A percentile compares a stretch with the other conserved stretches of the same genome.
phyloP scores from a whole-genome alignment of 1,140 invertebrate species.

The Microplitis demolitor region DNA sequence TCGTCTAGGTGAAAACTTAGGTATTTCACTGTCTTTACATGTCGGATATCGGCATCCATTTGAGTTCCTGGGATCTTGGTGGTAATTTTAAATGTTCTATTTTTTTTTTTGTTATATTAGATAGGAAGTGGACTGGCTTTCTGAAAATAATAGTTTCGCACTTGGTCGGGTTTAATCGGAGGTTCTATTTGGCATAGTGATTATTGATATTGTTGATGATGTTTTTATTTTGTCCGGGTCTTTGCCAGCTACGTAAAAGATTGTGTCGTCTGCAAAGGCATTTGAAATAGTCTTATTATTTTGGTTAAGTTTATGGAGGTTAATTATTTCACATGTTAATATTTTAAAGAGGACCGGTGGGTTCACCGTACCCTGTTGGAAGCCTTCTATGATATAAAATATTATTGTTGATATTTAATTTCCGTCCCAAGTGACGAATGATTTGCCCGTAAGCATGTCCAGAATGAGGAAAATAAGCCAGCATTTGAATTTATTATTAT shows the following conservation, averaged over 20 bases:
- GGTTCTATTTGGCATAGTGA: neutral
- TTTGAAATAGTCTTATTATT: too few relatives aligned
- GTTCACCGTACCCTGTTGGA: slow-evolving; percentile 22
- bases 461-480: neutral
- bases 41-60: neutral
- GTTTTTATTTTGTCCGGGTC: too few relatives aligned
- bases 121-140: neutral
- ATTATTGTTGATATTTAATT: neutral
- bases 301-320: too few relatives aligned
- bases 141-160: neutral
- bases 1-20: neutral
- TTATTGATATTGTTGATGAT: too few relatives aligned
- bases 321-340: too few relatives aligned
- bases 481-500: slow-evolving; percentile 11
- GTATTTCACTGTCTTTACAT: slow-evolving; percentile 8
- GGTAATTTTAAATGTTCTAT: neutral
- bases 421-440: slow-evolving; percentile 12
- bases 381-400: neutral
- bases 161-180: neutral
- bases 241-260: too few relatives aligned
- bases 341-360: slow-evolving; percentile 26
- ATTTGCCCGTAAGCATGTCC: slow-evolving; percentile 14
- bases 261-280: too few relatives aligned
- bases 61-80: neutral
- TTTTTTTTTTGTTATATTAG: neutral